A percentile compares a stretch with the other conserved stretches of the same genome.
These are phyloP conservation scores for Rhombomys opimus DNA, from an alignment of 2,113 vertebrate genomes.

Conservation along the genomic window DNA sequence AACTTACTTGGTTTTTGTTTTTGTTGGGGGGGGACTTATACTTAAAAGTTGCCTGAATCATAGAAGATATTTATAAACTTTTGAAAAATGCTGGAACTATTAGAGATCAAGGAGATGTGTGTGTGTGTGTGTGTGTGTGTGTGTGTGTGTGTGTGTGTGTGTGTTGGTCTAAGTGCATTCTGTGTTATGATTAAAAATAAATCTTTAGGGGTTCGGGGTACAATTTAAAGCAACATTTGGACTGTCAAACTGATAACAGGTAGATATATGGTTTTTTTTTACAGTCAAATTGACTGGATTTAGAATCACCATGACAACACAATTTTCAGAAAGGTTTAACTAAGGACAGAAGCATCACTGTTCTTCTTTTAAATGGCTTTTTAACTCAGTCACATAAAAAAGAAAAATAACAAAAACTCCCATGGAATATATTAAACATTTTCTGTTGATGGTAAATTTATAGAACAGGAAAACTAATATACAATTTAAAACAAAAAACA, in stretches of 20 bases:
- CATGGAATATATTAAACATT: not conserved
- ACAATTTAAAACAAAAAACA: not conserved
- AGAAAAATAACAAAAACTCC: not conserved
- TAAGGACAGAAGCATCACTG: not conserved
- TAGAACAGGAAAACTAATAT: not conserved
- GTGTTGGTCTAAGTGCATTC: not conserved
- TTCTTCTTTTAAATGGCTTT: not conserved
- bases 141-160: not conserved
- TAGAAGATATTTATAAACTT: not conserved
- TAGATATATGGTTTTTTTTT: not conserved
- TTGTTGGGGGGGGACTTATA: not conserved
- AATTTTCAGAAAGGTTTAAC: not conserved
- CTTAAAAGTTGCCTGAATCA: not conserved
- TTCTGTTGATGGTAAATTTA: not conserved
- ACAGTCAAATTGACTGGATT: not conserved
- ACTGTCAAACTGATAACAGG: not conserved
- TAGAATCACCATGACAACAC: not conserved
- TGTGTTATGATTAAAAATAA: not conserved
- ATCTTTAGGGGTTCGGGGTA: not conserved
- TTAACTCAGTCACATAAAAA: not conserved
- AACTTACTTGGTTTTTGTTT: not conserved
- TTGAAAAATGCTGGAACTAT: not conserved
- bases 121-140: too few relatives aligned
- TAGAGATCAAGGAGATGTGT: not conserved
- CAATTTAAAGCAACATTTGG: not conserved